Evolutionary conservation across 2,888 invertebrate genomes (phyloP), one percentile per base, ranked within the genome.

Genomic region (Megastigmus dorsalis): DNA sequence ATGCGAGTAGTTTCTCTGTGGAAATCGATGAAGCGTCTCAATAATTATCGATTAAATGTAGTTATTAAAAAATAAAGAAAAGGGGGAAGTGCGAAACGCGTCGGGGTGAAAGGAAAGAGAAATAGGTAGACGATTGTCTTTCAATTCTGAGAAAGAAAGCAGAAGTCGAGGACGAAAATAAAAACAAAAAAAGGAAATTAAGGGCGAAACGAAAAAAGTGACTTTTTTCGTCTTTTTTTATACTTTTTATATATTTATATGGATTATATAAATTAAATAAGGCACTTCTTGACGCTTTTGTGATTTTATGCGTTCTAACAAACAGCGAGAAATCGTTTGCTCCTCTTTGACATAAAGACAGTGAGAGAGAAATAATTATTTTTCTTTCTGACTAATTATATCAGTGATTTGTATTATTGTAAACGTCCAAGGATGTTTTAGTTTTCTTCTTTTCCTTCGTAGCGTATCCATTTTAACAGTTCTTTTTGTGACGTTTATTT

Each of bases 211-310:
- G 48, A 67, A 75, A 71, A 70, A 71, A 69, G 48, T 54, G 50
- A 41, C 57, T 73, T 65, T 72, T 59, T 67, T 62, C 65, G 62
- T 60, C 63, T 72, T 75, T 77, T 74, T 77, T 72, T 75, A 72
- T 77, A 77, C 77, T 75, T 77, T 77, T 77, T 77, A 77, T 77
- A 75, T 77, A 77, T 77, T 77, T 77, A 74, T 77, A 77, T 77
- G 50, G 23, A 77, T 74, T 71, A 73, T 68, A 77, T 68, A 74
- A 74, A 71, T 71, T 77, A 45, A 74, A 71, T 68, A 71, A 71
- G 74, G 41, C 63, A 67, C 57, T 74, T 59, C 15, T 59, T 71
- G 38, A 73, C 38, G 68, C 72, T 76, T 73, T 74, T 20, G 57
- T 73, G 60, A 60, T 73, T 76, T 65, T 72, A 69, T 73, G 41